Evolutionary conservation across 2,113 vertebrate species (phyloP), one percentile per base, ranked within the genome.

Genomic region (Apeltes quadracus): DNA sequence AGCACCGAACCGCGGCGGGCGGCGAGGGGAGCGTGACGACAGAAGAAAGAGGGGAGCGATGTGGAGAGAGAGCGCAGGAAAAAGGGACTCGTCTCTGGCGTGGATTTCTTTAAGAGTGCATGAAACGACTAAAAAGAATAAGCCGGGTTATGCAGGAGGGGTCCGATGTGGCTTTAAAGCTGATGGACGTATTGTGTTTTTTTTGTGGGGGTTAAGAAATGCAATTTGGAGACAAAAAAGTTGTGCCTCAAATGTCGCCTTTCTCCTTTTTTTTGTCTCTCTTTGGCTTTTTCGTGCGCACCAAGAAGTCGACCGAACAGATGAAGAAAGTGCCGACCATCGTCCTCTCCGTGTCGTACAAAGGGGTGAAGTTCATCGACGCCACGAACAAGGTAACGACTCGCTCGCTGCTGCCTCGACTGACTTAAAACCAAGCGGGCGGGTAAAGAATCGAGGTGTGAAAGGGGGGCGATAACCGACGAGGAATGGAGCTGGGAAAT

Each of bases 301-400:
- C 91, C 91, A 87, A 99, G 97, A 99, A 99, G 94, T 98, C 98
- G 80, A 97, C 97, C 43, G 98, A 99, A 93, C 97, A 99, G 89
- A 98, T 99, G 97, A 99, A 99, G 93, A 99, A 99, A 82, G 95
- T 99, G 50, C 98, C 98, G 68, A 99, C 98, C 71, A 99, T 99
- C 86, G 94, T 99, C 38, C 94, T 99, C 39, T 98, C 98, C 0
- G 97, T 99, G 79, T 98, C 98, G 64, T 99, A 99, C 93, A 99
- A 99, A 89, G 98, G 98, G 88, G 98, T 99, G 82, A 99, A 99
- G 92, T 99, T 99, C 92, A 99, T 99, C 62, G 98, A 99, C 85
- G 97, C 97, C 85, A 96, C 97, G 79, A 99, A 99, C 93, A 99
- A 99, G 96, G 98, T 98, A 90, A 75, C 84, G 20, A 44, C 61